Conservation (phyloP, 2,113 vertebrate genomes). For the Prionailurus bengalensis region DNA sequence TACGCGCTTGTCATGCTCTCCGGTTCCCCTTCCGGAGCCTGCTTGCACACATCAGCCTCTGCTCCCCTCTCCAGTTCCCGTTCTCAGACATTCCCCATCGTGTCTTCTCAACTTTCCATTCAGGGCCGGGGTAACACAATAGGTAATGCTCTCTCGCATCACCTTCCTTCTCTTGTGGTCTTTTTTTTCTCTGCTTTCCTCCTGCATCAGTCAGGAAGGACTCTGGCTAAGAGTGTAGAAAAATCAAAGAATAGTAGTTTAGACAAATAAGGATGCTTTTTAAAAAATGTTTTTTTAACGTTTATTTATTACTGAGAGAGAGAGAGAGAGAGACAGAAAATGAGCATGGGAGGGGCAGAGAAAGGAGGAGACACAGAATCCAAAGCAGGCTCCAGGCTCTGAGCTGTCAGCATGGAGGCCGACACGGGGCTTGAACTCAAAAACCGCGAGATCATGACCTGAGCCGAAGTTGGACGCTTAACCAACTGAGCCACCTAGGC, state of each 20-base stretch:
- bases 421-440: too few relatives aligned
- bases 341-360: too few relatives aligned
- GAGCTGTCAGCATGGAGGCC: too few relatives aligned
- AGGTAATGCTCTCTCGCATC: neutral
- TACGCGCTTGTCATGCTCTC: accelerated
- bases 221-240: neutral
- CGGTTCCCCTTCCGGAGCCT: neutral
- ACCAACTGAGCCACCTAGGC: too few relatives aligned
- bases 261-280: neutral
- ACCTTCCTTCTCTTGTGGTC: neutral
- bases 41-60: accelerated
- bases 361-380: too few relatives aligned
- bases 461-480: too few relatives aligned
- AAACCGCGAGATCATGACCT: too few relatives aligned
- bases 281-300: too few relatives aligned
- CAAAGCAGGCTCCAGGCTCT: too few relatives aligned
- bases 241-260: neutral
- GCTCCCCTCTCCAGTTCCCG: neutral
- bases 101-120: neutral
- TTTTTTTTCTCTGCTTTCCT: neutral
- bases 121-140: neutral
- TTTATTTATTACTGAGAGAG: too few relatives aligned
- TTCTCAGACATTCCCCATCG: neutral
- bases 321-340: too few relatives aligned
- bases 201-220: neutral